phyloP scores from a whole-genome alignment of 2,797 vertebrate genomes.

The Tapirus indicus region DNA sequence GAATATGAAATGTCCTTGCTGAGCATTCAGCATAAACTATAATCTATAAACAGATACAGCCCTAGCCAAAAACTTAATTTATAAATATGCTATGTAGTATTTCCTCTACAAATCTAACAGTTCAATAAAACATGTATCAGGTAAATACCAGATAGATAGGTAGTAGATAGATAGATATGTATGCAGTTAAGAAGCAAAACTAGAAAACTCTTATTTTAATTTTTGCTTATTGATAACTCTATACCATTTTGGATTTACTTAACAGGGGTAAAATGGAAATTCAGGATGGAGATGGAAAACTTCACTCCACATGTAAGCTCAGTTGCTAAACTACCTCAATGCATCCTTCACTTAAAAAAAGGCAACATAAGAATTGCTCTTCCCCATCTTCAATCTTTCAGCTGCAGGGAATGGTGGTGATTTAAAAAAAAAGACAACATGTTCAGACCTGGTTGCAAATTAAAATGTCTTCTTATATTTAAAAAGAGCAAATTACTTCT shows the following conservation, averaged over 20 bases:
- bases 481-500: constrained; percentile 69
- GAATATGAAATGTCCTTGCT: neutral
- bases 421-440: neutral
- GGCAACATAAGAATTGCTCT: neutral
- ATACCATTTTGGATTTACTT: neutral
- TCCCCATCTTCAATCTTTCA: constrained; percentile 57
- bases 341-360: constrained; percentile 1
- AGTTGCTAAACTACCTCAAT: constrained; percentile 34
- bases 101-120: constrained; percentile 26
- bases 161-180: neutral
- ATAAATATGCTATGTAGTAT: neutral
- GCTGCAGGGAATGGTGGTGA: neutral
- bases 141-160: neutral
- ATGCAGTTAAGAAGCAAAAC: neutral
- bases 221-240: neutral
- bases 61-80: neutral
- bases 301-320: neutral
- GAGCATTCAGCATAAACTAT: neutral
- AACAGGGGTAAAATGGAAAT: constrained; percentile 7
- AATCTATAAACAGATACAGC: neutral
- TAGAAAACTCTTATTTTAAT: constrained; percentile 27
- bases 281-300: neutral
- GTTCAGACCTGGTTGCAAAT: constrained; percentile 59
- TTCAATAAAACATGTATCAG: neutral
- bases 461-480: constrained; percentile 61